phyloP scores from a whole-genome alignment of 2,888 invertebrate species.

The Agriopis aurantiaria region DNA sequence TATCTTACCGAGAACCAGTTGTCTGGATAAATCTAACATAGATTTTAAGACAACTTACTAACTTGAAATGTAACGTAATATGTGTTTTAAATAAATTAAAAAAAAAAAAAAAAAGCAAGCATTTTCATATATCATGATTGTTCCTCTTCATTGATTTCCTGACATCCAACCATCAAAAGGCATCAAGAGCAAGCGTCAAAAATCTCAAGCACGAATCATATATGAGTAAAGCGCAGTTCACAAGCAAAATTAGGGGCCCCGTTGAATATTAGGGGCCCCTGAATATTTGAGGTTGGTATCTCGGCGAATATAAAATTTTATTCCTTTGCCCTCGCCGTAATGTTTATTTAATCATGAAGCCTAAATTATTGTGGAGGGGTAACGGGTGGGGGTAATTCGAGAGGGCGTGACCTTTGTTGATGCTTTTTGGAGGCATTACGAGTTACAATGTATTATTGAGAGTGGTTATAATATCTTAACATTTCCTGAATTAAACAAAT shows the following conservation, averaged over 20 bases:
- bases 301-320: slow-evolving; percentile 50
- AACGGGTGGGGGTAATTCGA: slow-evolving; percentile 22
- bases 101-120: no score
- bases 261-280: slow-evolving; percentile 20
- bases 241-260: slow-evolving; percentile 15
- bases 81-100: no score
- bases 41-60: no score
- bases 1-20: no score
- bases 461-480: no score
- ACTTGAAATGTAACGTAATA: no score
- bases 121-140: not conserved
- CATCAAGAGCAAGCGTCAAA: not conserved
- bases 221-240: slow-evolving; percentile 22
- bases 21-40: no score
- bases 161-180: not conserved
- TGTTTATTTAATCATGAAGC: slow-evolving; percentile 49
- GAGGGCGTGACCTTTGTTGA: slow-evolving; percentile 24
- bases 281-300: slow-evolving; percentile 51
- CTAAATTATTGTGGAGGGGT: slow-evolving; percentile 42
- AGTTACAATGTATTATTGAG: slow-evolving; percentile 1
- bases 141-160: not conserved
- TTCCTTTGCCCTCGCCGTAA: slow-evolving; percentile 43
- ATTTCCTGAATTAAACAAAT: no score
- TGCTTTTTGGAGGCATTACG: slow-evolving; percentile 10
- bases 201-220: slow-evolving; percentile 18